phyloP scores from a whole-genome alignment of 2,888 invertebrate genomes.

The Mamestra brassicae region DNA sequence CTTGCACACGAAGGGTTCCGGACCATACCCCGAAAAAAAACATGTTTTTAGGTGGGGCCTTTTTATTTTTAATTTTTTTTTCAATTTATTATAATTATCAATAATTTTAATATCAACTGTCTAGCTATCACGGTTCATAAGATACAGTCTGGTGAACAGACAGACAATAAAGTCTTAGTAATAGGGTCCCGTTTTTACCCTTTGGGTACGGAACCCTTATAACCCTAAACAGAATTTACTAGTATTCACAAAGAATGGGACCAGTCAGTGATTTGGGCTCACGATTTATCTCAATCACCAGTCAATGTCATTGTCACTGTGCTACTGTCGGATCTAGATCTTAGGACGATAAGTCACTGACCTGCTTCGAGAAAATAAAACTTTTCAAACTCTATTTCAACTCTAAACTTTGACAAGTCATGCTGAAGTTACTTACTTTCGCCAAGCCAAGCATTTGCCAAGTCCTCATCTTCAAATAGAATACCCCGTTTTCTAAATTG shows the following conservation, averaged over 20 bases:
- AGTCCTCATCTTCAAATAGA: background rate
- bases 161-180: no score
- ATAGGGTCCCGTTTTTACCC: no score
- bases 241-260: background rate
- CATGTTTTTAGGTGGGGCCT: no score
- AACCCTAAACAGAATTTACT: no score
- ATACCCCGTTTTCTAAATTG: background rate
- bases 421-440: background rate
- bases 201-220: no score
- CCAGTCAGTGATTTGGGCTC: background rate
- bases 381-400: background rate
- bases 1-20: no score
- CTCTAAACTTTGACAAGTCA: background rate
- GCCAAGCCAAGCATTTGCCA: background rate
- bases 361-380: background rate
- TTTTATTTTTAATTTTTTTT: no score
- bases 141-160: no score
- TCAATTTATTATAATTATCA: no score
- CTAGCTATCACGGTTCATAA: no score
- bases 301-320: background rate
- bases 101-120: no score
- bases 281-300: background rate
- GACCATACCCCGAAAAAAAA: no score
- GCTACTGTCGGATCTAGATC: background rate
- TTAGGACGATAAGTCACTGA: background rate